phyloP scores from a whole-genome alignment of 2,797 vertebrate species.

The Gymnocypris eckloni region DNA sequence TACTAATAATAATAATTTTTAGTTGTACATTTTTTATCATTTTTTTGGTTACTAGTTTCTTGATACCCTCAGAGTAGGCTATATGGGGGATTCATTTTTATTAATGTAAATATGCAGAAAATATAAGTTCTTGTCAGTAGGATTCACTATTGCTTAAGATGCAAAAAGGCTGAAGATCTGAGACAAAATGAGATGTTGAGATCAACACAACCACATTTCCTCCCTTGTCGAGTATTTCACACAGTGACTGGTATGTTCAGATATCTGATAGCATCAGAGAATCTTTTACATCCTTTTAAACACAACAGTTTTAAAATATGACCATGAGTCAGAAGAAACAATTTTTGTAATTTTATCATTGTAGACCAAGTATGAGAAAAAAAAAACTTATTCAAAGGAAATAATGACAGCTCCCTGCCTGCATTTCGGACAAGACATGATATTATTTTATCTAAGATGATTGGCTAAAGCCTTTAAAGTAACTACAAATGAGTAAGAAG shows the following conservation, averaged over 20 bases:
- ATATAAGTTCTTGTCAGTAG: too few species aligned
- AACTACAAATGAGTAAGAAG: neutral
- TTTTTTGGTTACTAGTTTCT: neutral
- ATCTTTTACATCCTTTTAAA: neutral
- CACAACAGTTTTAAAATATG: too few species aligned
- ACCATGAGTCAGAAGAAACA: neutral
- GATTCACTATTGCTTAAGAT: too few species aligned
- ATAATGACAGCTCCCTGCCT: neutral
- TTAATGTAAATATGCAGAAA: too few species aligned
- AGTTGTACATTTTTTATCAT: too few species aligned
- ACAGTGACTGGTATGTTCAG: neutral
- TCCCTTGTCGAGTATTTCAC: neutral
- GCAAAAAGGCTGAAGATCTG: too few species aligned
- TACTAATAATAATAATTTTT: too few species aligned
- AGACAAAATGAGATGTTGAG: neutral
- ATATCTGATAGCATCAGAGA: neutral
- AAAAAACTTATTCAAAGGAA: neutral
- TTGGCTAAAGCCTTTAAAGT: neutral
- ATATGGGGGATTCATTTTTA: neutral
- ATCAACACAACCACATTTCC: constrained; percentile 5
- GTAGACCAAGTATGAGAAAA: too few species aligned
- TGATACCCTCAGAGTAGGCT: neutral
- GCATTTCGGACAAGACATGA: neutral
- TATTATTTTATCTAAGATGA: too few species aligned
- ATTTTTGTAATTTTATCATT: neutral